These are phyloP conservation scores for Exephanes ischioxanthus DNA, from an alignment of 2,888 invertebrate genomes.

Conservation along the genomic window DNA sequence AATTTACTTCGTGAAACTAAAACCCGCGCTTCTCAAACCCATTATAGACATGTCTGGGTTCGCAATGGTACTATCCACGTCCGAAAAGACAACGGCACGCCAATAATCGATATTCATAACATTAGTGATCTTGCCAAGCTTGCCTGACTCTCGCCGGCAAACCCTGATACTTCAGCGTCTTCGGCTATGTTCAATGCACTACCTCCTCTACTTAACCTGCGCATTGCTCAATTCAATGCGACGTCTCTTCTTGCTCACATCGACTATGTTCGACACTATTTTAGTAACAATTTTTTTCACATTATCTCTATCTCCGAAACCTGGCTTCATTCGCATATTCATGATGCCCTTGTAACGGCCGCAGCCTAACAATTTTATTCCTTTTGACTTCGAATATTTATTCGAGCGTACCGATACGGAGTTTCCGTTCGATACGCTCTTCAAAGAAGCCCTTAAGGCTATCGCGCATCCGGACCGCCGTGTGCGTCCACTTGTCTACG, in stretches of 20 bases:
- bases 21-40: not conserved
- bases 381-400: too few species aligned
- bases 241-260: not conserved
- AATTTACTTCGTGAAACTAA: conserved; percentile 5
- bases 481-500: too few species aligned
- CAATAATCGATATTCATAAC: not conserved
- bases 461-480: too few species aligned
- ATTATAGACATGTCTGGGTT: conserved; percentile 3
- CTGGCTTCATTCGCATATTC: conserved; percentile 28
- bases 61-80: not conserved
- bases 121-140: conserved; percentile 5
- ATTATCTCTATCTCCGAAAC: conserved; percentile 42
- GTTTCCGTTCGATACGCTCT: too few species aligned
- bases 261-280: not conserved
- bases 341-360: too few species aligned
- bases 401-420: too few species aligned
- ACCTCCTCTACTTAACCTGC: not conserved
- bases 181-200: too few species aligned
- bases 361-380: too few species aligned
- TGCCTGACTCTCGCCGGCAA: not conserved
- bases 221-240: too few species aligned
- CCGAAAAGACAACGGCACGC: not conserved
- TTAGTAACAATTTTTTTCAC: not conserved
- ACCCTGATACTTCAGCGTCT: too few species aligned
- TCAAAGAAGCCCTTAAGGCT: too few species aligned